A percentile compares a stretch with the other conserved stretches of the same genome.
Evolutionary conservation across 1,140 invertebrate genomes (phyloP).

Genomic region (Drosophila triauraria): DNA sequence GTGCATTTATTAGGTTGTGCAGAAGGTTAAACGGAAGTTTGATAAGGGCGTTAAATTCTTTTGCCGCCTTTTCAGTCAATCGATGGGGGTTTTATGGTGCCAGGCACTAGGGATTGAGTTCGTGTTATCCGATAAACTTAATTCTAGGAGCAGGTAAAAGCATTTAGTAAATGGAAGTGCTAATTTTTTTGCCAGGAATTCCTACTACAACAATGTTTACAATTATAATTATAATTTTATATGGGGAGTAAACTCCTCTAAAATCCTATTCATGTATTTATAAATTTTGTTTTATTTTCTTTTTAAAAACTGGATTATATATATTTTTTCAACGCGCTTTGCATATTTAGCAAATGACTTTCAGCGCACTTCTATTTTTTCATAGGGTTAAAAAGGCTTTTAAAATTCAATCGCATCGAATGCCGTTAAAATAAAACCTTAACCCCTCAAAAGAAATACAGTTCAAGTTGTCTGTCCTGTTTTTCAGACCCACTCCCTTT

Average conservation of each 20-base stretch:
- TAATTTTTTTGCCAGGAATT: neutral
- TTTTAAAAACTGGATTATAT: too few relatives aligned
- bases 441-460: constrained; percentile 17
- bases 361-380: too few relatives aligned
- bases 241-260: too few relatives aligned
- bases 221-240: too few relatives aligned
- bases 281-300: too few relatives aligned
- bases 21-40: constrained; percentile 32
- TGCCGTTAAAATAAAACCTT: constrained; percentile 9
- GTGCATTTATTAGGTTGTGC: constrained; percentile 27
- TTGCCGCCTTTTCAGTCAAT: constrained; percentile 15
- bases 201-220: neutral
- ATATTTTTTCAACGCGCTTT: too few relatives aligned
- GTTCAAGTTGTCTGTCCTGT: constrained; percentile 36
- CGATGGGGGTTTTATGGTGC: constrained; percentile 6
- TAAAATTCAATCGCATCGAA: neutral
- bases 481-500: neutral
- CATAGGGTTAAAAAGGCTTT: neutral
- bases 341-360: too few relatives aligned
- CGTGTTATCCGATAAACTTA: neutral
- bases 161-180: neutral
- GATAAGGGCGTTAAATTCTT: constrained; percentile 37
- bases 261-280: too few relatives aligned
- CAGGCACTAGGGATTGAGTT: constrained; percentile 6
- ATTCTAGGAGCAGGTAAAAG: neutral